Evolutionary conservation across 2,113 vertebrate genomes (phyloP), one percentile per base, ranked within the genome.

Genomic region (Trematocara zebra): DNA sequence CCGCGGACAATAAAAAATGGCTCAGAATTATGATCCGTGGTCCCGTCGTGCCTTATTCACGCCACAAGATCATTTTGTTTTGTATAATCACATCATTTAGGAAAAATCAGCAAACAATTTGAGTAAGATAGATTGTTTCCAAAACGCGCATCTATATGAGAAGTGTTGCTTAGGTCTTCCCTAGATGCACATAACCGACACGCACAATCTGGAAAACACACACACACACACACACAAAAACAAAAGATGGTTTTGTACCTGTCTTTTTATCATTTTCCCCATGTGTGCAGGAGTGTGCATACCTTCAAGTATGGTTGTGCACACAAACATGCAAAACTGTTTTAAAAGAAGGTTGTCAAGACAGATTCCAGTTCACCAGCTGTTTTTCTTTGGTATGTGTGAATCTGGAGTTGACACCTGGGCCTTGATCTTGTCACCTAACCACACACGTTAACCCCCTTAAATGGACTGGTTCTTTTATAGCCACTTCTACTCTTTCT

Each of bases 51-150:
- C n/a, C n/a, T n/a, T n/a, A n/a, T n/a, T n/a, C n/a, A n/a, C n/a
- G n/a, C n/a, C n/a, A n/a, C n/a, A n/a, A 17, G n/a, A 74, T 26
- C 8, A 76, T 78, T 89, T 85, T 86, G 78, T 84, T 76, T 84
- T 28, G 4, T 40, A 10, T 82, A 78, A 88, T 90, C 28, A 31
- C 31, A 85, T 83, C 81, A 52, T 67, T 87, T 47, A 33, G 54
- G 31, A 44, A 33, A 87, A 79, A 83, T 81, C n/a, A 20, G 28
- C 78, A 52, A 40, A 54, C 26, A 56, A 79, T 49, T 35, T 52
- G 26, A 8, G 47, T 49, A 49, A 31, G 40, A 82, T 4, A n/a
- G 23, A 23, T 31, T 80, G 35, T 69, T 81, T 83, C 42, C 37
- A 31, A 69, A 83, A 64, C 15, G 54, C 12, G 6, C 3, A 6